Evolutionary conservation across 2,888 invertebrate species (phyloP).

Genomic region (Steromphala cineraria): DNA sequence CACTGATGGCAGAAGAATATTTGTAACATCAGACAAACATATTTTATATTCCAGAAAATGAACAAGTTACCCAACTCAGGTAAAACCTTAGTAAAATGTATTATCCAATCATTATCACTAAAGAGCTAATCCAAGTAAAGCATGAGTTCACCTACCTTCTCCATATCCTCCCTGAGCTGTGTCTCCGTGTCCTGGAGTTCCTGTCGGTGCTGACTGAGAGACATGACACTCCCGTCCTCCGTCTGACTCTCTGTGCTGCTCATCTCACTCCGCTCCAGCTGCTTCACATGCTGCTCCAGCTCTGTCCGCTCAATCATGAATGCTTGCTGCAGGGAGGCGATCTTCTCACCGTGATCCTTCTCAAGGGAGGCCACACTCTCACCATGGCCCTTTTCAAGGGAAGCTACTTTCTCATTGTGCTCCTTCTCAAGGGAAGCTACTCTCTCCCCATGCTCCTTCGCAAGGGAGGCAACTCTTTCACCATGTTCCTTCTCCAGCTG

Average conservation of each 20-base stretch:
- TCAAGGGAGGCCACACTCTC: slow-evolving; percentile 20
- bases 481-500: slow-evolving; percentile 28
- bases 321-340: slow-evolving; percentile 32
- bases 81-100: too few relatives aligned
- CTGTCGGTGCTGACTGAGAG: not conserved
- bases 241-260: slow-evolving; percentile 22
- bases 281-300: slow-evolving; percentile 26
- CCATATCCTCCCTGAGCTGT: slow-evolving; percentile 33
- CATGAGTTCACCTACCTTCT: not conserved
- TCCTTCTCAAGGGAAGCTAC: slow-evolving; percentile 25
- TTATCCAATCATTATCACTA: too few relatives aligned
- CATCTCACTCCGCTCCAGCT: not conserved
- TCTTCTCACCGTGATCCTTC: slow-evolving; percentile 28
- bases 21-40: too few relatives aligned
- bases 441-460: slow-evolving; percentile 27
- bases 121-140: too few relatives aligned
- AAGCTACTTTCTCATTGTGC: slow-evolving; percentile 37
- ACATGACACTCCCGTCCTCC: slow-evolving; percentile 10
- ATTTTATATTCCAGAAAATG: too few relatives aligned
- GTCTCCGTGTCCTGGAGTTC: slow-evolving; percentile 18
- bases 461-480: slow-evolving; percentile 37
- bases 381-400: slow-evolving; percentile 26
- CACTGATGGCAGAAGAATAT: too few relatives aligned
- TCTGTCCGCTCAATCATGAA: slow-evolving; percentile 38
- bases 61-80: too few relatives aligned